These are phyloP conservation scores for Cololabis saira DNA, from an alignment of 2,113 vertebrate species.

Conservation along the genomic window DNA sequence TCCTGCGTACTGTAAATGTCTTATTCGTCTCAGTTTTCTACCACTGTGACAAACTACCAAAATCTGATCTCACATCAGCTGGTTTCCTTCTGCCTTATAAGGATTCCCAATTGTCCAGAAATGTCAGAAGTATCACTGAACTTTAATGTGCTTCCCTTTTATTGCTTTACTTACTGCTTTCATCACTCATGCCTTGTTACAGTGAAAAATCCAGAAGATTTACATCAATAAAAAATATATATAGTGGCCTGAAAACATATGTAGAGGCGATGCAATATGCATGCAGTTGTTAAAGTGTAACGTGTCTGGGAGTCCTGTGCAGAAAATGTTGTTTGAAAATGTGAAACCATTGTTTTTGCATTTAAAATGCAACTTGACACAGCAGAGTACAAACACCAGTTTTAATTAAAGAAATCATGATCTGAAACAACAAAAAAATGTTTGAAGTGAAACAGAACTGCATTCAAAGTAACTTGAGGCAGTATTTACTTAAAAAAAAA, in stretches of 20 bases:
- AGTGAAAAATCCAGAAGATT: slow-evolving; percentile 28
- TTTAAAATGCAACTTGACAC: slow-evolving; percentile 20
- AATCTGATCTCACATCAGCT: background rate
- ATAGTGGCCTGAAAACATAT: slow-evolving; percentile 40
- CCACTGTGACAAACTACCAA: slow-evolving; percentile 3
- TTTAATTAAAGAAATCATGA: too few relatives aligned
- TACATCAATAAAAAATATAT: slow-evolving; percentile 50
- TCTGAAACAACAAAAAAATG: too few relatives aligned
- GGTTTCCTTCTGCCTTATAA: background rate
- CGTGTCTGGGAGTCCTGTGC: slow-evolving; percentile 21
- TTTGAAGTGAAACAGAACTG: too few relatives aligned
- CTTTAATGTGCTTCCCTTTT: slow-evolving; percentile 11
- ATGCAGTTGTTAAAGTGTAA: slow-evolving; percentile 48
- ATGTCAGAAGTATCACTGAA: background rate
- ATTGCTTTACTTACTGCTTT: slow-evolving; percentile 22
- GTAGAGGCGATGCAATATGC: slow-evolving; percentile 48
- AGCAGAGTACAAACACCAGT: background rate
- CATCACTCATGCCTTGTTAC: slow-evolving; percentile 14
- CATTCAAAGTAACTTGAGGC: too few relatives aligned
- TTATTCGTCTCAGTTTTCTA: background rate
- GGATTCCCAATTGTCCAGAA: slow-evolving; percentile 5
- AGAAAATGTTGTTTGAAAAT: slow-evolving; percentile 22
- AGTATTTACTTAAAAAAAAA: too few relatives aligned
- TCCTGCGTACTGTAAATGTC: slow-evolving; percentile 3
- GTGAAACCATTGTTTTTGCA: slow-evolving; percentile 1